These are phyloP conservation scores for Harpalus rubripes DNA, from an alignment of 2,888 invertebrate species.

Conservation along the genomic window DNA sequence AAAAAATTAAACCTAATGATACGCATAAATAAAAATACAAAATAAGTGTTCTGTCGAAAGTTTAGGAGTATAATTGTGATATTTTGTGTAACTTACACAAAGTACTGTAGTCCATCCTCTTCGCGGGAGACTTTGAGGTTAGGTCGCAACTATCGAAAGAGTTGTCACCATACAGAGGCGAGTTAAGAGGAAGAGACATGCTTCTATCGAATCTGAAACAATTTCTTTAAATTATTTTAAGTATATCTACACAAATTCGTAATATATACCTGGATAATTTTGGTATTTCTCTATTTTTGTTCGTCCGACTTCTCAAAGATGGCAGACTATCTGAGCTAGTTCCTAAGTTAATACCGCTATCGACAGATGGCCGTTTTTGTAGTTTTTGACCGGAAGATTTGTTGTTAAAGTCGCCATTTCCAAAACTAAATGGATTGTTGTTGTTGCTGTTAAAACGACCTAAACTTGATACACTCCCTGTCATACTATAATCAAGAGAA, in stretches of 20 bases:
- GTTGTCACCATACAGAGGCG: conserved; percentile 78
- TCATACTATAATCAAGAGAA: conserved; percentile 5
- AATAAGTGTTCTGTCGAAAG: conserved; percentile 41
- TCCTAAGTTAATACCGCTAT: conserved; percentile 88
- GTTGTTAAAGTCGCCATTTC: conserved; percentile 64
- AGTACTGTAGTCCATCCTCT: conserved; percentile 87
- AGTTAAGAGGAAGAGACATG: conserved; percentile 83
- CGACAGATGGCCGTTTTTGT: conserved; percentile 87
- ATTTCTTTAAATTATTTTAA: conserved; percentile 19
- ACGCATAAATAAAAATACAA: conserved; percentile 52
- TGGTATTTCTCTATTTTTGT: conserved; percentile 75
- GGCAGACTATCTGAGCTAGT: conserved; percentile 75
- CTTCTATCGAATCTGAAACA: conserved; percentile 84
- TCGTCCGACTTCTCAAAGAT: conserved; percentile 73
- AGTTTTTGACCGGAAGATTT: conserved; percentile 76
- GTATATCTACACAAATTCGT: not conserved
- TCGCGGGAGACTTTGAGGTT: conserved; percentile 28
- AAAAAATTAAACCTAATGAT: conserved; percentile 42
- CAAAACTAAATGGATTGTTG: conserved; percentile 10
- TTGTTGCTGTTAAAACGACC: conserved; percentile 13
- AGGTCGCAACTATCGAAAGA: conserved; percentile 75
- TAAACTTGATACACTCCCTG: conserved; percentile 27
- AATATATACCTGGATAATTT: conserved; percentile 77
- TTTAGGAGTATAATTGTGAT: conserved; percentile 46
- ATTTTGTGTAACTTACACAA: conserved; percentile 84